Evolutionary conservation across 2,888 invertebrate species (phyloP), one percentile per base, ranked within the genome.

Genomic region (Platycheirus albimanus): DNA sequence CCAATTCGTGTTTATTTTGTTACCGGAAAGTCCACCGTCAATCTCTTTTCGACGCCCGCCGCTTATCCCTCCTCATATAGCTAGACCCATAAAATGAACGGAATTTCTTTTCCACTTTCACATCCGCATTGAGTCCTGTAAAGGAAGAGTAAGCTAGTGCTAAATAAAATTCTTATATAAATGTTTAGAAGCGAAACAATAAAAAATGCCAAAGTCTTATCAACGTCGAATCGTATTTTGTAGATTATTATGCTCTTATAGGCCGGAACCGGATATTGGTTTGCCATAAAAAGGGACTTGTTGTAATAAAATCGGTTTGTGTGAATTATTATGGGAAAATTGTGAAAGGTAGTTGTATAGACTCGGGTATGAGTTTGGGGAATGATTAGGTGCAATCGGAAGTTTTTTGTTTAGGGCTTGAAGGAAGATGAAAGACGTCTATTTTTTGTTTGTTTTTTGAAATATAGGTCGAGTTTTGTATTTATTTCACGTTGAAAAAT

Each of bases 231-330:
- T 43, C 15, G 41, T 2, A 43, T 15, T 43, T 43, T 43, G 15
- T 43, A 13, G 13, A 17, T 13, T 41, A 17, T 43, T 43, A 43
- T 17, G 6, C 15, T 17, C 13, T 43, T 17, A 43, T 3, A 43
- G 17, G 41, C 15, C 41, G 41, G 41, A 43, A 43, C 41, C 15
- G 41, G 41, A 43, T 15, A 43, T 43, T 43, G 41, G 41, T 43
- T 11, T 13, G 17, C 41, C 5, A 43, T 43, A 43, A 43, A 43
- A 43, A 3, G n/a, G n/a, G 15, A 43, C 41, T 15, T 43, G 41
- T 36, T 36, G 36, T 36, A 36, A 36, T 36, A 36, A 36, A 36
- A 36, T 11, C 36, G 36, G 36, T 36, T 36, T 36, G 11, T 10
- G 3, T 10, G 36, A 36, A 36, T 36, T 36, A 36, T 36, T 10